A percentile compares a stretch with the other conserved stretches of the same genome.
Evolutionary conservation across 2,888 invertebrate species (phyloP).

Genomic region (Lamproptera curius): DNA sequence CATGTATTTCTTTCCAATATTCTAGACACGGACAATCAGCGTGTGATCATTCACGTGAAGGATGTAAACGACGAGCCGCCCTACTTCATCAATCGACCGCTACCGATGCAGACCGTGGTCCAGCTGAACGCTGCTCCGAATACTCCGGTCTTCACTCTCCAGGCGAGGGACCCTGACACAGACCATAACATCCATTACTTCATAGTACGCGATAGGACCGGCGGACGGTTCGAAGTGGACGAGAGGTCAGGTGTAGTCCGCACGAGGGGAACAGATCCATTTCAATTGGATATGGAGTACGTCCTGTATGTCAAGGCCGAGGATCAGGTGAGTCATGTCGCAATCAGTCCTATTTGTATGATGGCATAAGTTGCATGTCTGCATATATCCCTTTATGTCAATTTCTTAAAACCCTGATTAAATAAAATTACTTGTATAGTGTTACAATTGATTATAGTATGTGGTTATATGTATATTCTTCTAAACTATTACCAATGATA

Average conservation of each 20-base stretch:
- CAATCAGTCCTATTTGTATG: no score
- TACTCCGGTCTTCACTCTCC: slow-evolving; percentile 97
- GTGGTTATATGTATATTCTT: no score
- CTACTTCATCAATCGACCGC: slow-evolving; percentile 96
- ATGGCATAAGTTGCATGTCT: no score
- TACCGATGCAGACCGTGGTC: slow-evolving; percentile 98
- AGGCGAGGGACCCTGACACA: slow-evolving; percentile 97
- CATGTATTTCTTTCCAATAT: slow-evolving; percentile 23
- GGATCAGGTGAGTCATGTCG: slow-evolving; percentile 85
- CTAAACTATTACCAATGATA: no score
- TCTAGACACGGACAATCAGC: slow-evolving; percentile 95
- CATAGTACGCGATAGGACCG: slow-evolving; percentile 93
- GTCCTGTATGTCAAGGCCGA: slow-evolving; percentile 97
- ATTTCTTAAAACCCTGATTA: no score
- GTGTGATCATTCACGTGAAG: slow-evolving; percentile 95
- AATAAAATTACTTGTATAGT: no score
- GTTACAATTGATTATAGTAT: no score
- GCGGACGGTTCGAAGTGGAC: slow-evolving; percentile 90
- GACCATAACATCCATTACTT: slow-evolving; percentile 98
- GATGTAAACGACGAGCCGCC: slow-evolving; percentile 98
- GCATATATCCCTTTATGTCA: no score
- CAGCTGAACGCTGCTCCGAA: slow-evolving; percentile 97
- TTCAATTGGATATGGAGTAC: slow-evolving; percentile 97
- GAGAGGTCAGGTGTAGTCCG: slow-evolving; percentile 95
- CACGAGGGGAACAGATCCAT: slow-evolving; percentile 93